These are phyloP conservation scores for Etia nguti DNA, from an alignment of 2,113 vertebrate genomes.

Conservation along the genomic window DNA sequence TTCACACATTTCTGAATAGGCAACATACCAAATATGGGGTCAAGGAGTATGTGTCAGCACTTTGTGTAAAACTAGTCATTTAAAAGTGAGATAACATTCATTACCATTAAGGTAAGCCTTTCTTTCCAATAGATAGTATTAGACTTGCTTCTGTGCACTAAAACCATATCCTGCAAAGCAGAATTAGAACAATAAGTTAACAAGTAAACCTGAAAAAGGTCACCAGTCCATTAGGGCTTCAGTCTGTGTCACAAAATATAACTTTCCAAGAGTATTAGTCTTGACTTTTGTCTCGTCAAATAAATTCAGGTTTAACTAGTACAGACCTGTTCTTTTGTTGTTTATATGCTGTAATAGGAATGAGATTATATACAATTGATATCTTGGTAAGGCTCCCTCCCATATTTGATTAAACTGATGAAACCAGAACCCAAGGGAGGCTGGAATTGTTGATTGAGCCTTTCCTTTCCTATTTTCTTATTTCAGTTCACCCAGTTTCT, in stretches of 20 bases:
- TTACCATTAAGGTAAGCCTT: not conserved
- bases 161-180: not conserved
- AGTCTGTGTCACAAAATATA: not conserved
- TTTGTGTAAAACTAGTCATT: not conserved
- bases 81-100: not conserved
- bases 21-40: not conserved
- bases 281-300: not conserved
- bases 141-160: not conserved
- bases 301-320: not conserved
- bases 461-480: not conserved
- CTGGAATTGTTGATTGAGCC: constrained; percentile 25
- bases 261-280: not conserved
- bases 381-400: not conserved
- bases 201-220: not conserved
- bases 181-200: not conserved
- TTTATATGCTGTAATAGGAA: constrained; percentile 20
- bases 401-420: constrained; percentile 11
- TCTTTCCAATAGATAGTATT: not conserved
- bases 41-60: not conserved
- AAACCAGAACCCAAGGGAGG: not conserved
- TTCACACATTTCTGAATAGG: not conserved
- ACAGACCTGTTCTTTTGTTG: not conserved
- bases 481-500: not conserved
- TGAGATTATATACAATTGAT: not conserved
- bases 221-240: not conserved